These are phyloP conservation scores for Siphonodentalium dalli DNA, from an alignment of 2,888 invertebrate species.

Conservation along the genomic window DNA sequence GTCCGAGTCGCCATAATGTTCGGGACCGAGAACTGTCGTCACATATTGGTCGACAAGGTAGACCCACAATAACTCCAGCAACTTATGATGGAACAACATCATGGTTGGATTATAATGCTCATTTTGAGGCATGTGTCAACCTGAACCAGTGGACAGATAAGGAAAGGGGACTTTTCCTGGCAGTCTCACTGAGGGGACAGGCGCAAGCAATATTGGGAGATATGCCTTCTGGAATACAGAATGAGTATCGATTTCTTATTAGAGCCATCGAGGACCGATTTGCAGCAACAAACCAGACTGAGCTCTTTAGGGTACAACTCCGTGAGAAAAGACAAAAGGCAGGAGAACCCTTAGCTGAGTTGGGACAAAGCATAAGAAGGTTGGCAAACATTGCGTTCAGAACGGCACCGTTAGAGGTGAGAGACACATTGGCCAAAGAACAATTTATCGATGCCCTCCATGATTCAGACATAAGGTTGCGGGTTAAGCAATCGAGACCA, in stretches of 20 bases:
- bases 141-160: background rate
- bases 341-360: slow-evolving; percentile 1
- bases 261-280: slow-evolving; percentile 3
- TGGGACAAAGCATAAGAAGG: slow-evolving; percentile 2
- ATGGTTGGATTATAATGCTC: slow-evolving; percentile 6
- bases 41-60: no score
- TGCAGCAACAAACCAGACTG: slow-evolving; percentile 1
- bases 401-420: background rate
- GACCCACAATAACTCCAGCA: background rate
- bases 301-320: slow-evolving; percentile 4
- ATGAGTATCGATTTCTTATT: background rate
- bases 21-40: no score
- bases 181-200: slow-evolving; percentile 1
- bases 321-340: background rate
- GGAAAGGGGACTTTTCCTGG: slow-evolving; percentile 3
- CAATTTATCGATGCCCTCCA: background rate
- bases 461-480: background rate
- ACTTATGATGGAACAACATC: background rate
- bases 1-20: no score
- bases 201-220: slow-evolving; percentile 3
- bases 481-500: slow-evolving; percentile 1
- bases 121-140: background rate
- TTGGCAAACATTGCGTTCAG: slow-evolving; percentile 1
- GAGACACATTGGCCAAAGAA: slow-evolving; percentile 1
- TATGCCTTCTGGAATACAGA: background rate